Conservation (phyloP, 1,140 invertebrate genomes). For the Drosophila aff. region DNA sequence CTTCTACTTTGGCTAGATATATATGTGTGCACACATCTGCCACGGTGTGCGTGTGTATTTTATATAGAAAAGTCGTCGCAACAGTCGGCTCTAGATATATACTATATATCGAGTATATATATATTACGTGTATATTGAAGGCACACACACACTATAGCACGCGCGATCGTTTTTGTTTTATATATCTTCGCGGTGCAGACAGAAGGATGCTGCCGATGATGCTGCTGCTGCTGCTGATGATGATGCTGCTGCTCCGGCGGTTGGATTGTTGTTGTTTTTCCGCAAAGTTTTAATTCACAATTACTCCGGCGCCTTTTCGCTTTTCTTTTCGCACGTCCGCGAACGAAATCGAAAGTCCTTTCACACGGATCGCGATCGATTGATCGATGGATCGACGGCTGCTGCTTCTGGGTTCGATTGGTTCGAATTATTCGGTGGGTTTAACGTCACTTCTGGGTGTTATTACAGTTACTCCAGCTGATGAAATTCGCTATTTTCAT, state of each 20-base stretch:
- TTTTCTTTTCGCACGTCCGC: conserved; percentile 31
- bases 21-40: conserved; percentile 31
- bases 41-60: conserved; percentile 36
- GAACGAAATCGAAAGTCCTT: conserved; percentile 70
- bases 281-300: conserved; percentile 49
- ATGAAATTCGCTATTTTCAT: conserved; percentile 25
- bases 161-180: conserved; percentile 63
- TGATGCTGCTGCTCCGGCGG: conserved; percentile 15
- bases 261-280: conserved; percentile 36
- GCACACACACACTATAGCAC: conserved; percentile 53
- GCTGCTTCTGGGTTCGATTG: conserved; percentile 5
- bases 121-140: conserved; percentile 34
- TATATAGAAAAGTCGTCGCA: conserved; percentile 73
- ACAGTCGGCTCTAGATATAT: conserved; percentile 50
- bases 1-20: conserved; percentile 70
- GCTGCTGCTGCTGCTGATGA: background rate
- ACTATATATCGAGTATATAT: conserved; percentile 19
- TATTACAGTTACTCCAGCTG: conserved; percentile 24
- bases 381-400: conserved; percentile 21
- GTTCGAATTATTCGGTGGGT: conserved; percentile 22
- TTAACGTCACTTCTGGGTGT: conserved; percentile 15
- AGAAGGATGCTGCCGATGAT: conserved; percentile 38
- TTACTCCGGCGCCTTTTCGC: conserved; percentile 40
- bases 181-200: conserved; percentile 54
- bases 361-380: conserved; percentile 28